A percentile compares a stretch with the other conserved stretches of the same genome.
Evolutionary conservation across 2,113 vertebrate species (phyloP).

Genomic region (Aviceda subcristata): DNA sequence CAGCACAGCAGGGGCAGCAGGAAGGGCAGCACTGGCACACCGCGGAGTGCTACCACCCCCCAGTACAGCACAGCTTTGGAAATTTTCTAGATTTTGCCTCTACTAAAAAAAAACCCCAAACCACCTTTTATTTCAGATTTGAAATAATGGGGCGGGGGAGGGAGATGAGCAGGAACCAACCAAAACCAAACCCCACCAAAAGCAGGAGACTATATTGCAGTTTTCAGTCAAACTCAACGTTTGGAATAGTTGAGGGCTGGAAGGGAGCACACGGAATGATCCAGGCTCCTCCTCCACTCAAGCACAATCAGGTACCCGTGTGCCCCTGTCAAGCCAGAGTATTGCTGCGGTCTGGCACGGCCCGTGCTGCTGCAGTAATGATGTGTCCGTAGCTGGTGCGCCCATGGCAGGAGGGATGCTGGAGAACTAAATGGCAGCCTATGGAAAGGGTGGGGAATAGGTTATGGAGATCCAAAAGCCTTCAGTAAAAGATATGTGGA

Average conservation of each 20-base stretch:
- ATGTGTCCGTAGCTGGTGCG: fast-evolving
- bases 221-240: neutral
- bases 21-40: neutral
- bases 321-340: neutral
- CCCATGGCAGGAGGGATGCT: neutral
- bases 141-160: neutral
- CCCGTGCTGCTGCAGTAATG: neutral
- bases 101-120: neutral
- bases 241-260: no score
- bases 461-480: neutral
- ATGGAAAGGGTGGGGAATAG: neutral
- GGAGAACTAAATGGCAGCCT: neutral
- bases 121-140: neutral
- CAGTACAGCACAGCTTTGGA: neutral
- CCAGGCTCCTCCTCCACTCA: neutral
- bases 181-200: neutral
- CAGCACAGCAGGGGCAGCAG: neutral
- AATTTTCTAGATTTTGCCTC: neutral
- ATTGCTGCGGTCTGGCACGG: neutral
- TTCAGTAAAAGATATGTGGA: neutral
- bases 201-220: neutral
- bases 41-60: no score
- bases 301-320: neutral
- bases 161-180: neutral
- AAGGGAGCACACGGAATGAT: neutral